Conservation (phyloP, 2,888 invertebrate genomes). For the Lathronympha strigana region DNA sequence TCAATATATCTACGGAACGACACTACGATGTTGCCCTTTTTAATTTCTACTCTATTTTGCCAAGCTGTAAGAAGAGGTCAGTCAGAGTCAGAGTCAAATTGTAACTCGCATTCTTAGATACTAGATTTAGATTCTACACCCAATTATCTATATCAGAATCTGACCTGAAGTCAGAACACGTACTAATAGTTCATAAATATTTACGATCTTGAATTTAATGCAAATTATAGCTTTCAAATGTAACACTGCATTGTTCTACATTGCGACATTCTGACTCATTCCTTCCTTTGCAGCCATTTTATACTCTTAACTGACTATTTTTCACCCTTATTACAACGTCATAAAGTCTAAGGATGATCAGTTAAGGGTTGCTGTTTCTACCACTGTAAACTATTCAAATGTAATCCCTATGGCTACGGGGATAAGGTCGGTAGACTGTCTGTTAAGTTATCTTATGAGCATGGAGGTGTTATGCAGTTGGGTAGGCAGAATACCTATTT, state of each 20-base stretch:
- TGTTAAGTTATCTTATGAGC: neutral
- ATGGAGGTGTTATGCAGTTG: neutral
- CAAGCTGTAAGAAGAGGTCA: neutral
- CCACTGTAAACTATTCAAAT: no score
- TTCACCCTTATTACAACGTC: no score
- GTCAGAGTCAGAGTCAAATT: neutral
- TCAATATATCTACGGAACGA: no score
- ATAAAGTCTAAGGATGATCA: no score
- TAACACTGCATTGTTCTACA: constrained; percentile 35
- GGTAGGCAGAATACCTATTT: neutral
- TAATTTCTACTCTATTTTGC: no score
- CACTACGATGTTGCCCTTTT: no score
- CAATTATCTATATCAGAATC: neutral
- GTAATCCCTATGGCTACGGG: no score
- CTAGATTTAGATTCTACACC: no score
- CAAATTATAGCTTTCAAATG: constrained; percentile 31
- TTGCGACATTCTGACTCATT: constrained; percentile 34
- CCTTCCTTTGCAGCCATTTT: neutral
- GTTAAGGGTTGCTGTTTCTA: no score
- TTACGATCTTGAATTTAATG: constrained; percentile 26
- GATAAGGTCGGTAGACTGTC: no score
- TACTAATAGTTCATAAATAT: constrained; percentile 16
- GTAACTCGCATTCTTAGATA: neutral
- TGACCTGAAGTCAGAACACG: constrained; percentile 5
- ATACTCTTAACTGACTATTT: no score